A percentile compares a stretch with the other conserved stretches of the same genome.
Evolutionary conservation across 2,113 vertebrate species (phyloP).

Genomic region (Edolisoma coerulescens): DNA sequence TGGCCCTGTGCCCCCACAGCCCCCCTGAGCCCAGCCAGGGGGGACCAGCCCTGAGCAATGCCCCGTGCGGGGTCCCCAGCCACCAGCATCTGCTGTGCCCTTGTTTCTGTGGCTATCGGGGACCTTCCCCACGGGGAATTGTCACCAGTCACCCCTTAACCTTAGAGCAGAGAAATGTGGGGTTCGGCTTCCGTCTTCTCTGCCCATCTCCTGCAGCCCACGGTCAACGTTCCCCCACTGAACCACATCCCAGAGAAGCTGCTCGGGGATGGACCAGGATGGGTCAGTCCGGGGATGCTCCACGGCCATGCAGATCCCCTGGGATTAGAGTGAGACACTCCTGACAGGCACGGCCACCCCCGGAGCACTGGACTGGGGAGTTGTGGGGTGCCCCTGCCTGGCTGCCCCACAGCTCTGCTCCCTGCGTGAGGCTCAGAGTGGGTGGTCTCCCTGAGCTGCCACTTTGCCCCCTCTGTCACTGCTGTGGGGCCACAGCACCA

Average conservation of each 20-base stretch:
- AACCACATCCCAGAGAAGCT: background rate
- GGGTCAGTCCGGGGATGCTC: background rate
- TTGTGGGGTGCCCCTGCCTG: background rate
- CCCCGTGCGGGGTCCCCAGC: rapidly evolving
- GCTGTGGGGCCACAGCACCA: background rate
- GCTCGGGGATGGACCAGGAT: background rate
- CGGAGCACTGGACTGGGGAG: rapidly evolving
- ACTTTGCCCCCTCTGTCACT: rapidly evolving
- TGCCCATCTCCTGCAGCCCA: background rate
- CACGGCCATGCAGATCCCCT: rapidly evolving
- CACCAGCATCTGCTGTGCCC: background rate
- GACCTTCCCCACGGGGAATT: rapidly evolving
- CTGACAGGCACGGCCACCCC: background rate
- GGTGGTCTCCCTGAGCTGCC: background rate
- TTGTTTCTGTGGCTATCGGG: background rate
- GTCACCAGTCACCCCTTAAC: background rate
- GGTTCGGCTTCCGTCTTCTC: background rate
- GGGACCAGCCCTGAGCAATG: rapidly evolving
- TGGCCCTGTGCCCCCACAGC: background rate
- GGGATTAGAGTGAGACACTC: rapidly evolving
- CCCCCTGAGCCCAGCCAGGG: background rate
- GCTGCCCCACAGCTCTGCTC: background rate
- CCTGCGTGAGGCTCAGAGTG: rapidly evolving
- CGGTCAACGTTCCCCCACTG: rapidly evolving
- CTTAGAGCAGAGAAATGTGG: background rate